Conservation (phyloP, 2,888 invertebrate genomes). For the Microplitis manilae region DNA sequence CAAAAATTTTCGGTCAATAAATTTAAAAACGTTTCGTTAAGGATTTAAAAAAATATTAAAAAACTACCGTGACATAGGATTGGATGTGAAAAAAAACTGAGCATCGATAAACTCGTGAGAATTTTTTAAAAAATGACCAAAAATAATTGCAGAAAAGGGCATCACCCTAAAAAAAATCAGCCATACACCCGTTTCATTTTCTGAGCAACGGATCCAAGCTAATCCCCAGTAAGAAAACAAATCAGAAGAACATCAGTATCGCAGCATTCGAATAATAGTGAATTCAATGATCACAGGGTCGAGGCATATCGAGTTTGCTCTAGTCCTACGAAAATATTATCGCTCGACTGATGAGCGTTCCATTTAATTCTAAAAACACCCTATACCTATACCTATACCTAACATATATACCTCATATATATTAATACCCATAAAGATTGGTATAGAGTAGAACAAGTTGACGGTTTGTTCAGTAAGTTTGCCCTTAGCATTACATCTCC, state of each 20-base stretch:
- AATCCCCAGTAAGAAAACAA: conserved; percentile 1
- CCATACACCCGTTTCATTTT: not conserved
- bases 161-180: not conserved
- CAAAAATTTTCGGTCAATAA: too few relatives aligned
- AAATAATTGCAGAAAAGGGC: not conserved
- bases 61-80: too few relatives aligned
- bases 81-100: too few relatives aligned
- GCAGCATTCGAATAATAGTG: conserved; percentile 25
- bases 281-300: conserved; percentile 31
- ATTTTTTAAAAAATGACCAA: not conserved
- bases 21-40: too few relatives aligned
- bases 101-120: not conserved
- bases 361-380: conserved; percentile 37
- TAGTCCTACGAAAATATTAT: conserved; percentile 63
- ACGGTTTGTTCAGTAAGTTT: conserved; percentile 25
- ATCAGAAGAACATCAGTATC: not conserved
- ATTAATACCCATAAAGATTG: not conserved
- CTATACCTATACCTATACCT: not conserved
- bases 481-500: conserved; percentile 8
- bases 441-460: not conserved
- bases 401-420: not conserved
- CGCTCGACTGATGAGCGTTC: conserved; percentile 46
- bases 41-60: too few relatives aligned
- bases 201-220: not conserved
- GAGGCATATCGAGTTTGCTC: conserved; percentile 36